These are phyloP conservation scores for Zaprionus lachaisei DNA, from an alignment of 1,140 invertebrate genomes.

Conservation along the genomic window DNA sequence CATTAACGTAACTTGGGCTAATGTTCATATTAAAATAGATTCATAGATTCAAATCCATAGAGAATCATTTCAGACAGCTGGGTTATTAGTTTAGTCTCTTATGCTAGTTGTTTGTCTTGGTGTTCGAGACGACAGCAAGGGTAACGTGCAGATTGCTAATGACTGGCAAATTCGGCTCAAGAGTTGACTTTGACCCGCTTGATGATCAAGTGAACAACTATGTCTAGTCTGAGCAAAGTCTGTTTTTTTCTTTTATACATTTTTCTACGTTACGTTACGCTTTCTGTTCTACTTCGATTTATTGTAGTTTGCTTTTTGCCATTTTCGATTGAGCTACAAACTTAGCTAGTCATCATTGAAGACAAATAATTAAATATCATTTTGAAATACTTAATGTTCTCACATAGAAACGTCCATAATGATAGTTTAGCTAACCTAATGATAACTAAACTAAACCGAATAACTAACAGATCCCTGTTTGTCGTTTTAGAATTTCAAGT, in stretches of 20 bases:
- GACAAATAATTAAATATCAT: neutral
- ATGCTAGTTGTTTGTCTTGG: constrained; percentile 25
- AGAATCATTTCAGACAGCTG: constrained; percentile 31
- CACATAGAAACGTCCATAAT: neutral
- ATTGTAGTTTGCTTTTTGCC: constrained; percentile 8
- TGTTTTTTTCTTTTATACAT: constrained; percentile 36
- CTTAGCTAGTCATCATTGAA: constrained; percentile 22
- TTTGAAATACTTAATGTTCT: constrained; percentile 23
- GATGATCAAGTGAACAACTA: constrained; percentile 55
- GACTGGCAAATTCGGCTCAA: constrained; percentile 69
- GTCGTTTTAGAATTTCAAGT: constrained; percentile 16
- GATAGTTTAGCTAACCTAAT: neutral
- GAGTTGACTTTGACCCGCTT: constrained; percentile 76
- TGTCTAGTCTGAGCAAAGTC: constrained; percentile 51
- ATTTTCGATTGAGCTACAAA: constrained; percentile 7
- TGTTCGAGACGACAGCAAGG: constrained; percentile 47
- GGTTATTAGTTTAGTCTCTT: constrained; percentile 56
- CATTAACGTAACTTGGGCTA: constrained; percentile 22
- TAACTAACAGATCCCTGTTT: neutral
- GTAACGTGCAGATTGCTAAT: constrained; percentile 53
- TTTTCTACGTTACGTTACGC: constrained; percentile 19
- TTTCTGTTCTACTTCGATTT: constrained; percentile 34
- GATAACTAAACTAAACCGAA: neutral
- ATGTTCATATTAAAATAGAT: constrained; percentile 24
- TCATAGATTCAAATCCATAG: constrained; percentile 34